Evolutionary conservation across 1,140 invertebrate species (phyloP).

Genomic region (Orius insidiosus): DNA sequence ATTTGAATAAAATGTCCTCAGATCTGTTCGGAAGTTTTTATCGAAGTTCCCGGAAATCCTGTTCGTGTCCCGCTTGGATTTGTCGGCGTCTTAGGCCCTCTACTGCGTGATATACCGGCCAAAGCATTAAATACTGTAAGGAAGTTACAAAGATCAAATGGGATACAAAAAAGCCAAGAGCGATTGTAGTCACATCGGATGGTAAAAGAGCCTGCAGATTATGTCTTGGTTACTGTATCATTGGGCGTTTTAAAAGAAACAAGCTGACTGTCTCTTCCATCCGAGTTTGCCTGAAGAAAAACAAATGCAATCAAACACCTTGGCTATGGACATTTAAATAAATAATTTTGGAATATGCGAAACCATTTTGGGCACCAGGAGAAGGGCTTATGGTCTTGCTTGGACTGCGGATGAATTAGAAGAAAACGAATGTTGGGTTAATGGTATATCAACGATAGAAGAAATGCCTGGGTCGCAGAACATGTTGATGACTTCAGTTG

Average conservation of each 20-base stretch:
- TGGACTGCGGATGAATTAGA: conserved; percentile 44
- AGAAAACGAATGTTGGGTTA: conserved; percentile 45
- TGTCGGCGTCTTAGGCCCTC: conserved; percentile 41
- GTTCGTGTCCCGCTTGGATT: conserved; percentile 43
- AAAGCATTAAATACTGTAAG: conserved; percentile 37
- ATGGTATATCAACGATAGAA: conserved; percentile 42
- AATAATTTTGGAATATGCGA: conserved; percentile 65
- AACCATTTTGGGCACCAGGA: conserved; percentile 48
- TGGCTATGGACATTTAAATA: conserved; percentile 47
- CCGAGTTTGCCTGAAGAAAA: conserved; percentile 52
- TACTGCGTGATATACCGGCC: conserved; percentile 39
- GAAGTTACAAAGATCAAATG: conserved; percentile 41
- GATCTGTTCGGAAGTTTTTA: conserved; percentile 11
- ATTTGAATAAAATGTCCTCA: background rate
- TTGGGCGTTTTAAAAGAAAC: conserved; percentile 67
- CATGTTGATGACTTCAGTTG: conserved; percentile 42
- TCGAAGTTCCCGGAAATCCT: conserved; percentile 38
- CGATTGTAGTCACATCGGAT: conserved; percentile 17
- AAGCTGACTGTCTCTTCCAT: conserved; percentile 52
- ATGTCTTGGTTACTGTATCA: conserved; percentile 64
- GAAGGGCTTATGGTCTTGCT: conserved; percentile 33
- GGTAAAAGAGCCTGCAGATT: conserved; percentile 55
- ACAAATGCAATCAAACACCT: conserved; percentile 52
- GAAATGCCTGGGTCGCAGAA: conserved; percentile 47
- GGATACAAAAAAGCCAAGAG: conserved; percentile 29